Evolutionary conservation across 2,888 invertebrate species (phyloP), one percentile per base, ranked within the genome.

Genomic region (Callimorpha dominula): DNA sequence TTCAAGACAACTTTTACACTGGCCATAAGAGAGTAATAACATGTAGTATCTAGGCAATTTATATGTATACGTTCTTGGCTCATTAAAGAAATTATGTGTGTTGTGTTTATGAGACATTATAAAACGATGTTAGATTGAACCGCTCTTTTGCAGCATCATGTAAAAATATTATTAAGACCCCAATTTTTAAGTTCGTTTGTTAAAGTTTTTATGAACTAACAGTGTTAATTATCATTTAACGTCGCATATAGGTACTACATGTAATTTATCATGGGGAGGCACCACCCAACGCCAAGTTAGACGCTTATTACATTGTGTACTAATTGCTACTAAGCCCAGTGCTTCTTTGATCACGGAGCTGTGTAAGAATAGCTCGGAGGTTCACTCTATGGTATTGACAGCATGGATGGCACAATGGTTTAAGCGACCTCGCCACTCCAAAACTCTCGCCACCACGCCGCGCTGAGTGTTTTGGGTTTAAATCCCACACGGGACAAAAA

Each of bases 1-100:
- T 63, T n/a, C 15, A 5, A 40, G 42, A 52, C 52, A 50, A 69
- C 63, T 69, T 63, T 69, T 42, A 52, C n/a, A 52, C 63, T 17
- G 42, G 69, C 63, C 40, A 63, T 17, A 11, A 40, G 46, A 20
- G 20, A 57, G 57, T 31, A n/a, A n/a, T n/a, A n/a, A n/a, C 0
- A n/a, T 52, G 17, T 14, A 5, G 5, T 14, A 31, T 60, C 31
- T 31, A 14, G 31, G 31, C 14, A 60, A 4, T 20, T 31, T 46
- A 46, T 46, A 31, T 4, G 14, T 31, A 14, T 7, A 60, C 31
- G 60, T 31, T 60, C 31, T 31, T 60, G 14, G 60, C 6, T 2
- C 7, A 31, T 31, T 60, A 14, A 14, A 60, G 5, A 60, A 60
- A 60, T 60, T 60, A 57, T 20, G 7, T 1, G 50, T 50, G 50